Conservation (phyloP, 2,888 invertebrate genomes). For the Tinea semifulvella region DNA sequence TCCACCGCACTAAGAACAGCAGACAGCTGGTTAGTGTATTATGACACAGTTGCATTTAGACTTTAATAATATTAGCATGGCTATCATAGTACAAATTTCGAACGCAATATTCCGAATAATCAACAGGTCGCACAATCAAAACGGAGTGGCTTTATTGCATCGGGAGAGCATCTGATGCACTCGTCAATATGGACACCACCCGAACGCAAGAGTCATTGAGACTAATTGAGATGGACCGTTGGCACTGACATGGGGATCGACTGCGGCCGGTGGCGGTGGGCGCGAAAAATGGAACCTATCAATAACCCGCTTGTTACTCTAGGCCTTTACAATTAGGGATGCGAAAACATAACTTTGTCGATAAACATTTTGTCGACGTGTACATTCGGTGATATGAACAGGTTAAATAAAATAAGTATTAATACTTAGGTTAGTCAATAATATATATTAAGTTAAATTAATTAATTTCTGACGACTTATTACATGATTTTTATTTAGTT, state of each 20-base stretch:
- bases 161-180: slow-evolving; percentile 8
- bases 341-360: background rate
- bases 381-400: too few species aligned
- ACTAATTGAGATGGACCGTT: slow-evolving; percentile 6
- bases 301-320: slow-evolving; percentile 37
- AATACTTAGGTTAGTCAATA: too few species aligned
- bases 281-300: slow-evolving; percentile 47
- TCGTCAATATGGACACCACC: slow-evolving; percentile 9
- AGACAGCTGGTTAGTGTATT: too few species aligned
- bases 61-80: too few species aligned
- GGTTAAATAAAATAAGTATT: too few species aligned
- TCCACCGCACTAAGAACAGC: too few species aligned
- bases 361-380: background rate
- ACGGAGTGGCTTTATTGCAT: slow-evolving; percentile 1
- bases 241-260: slow-evolving; percentile 15
- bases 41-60: too few species aligned
- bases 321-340: slow-evolving; percentile 11
- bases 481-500: too few species aligned
- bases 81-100: background rate
- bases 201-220: slow-evolving; percentile 11
- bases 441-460: too few species aligned
- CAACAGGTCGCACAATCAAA: slow-evolving; percentile 11
- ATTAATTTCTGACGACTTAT: too few species aligned
- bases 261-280: slow-evolving; percentile 24
- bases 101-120: slow-evolving; percentile 1